Evolutionary conservation across 2,797 vertebrate species (phyloP).

Genomic region (Onychomys leucogaster): DNA sequence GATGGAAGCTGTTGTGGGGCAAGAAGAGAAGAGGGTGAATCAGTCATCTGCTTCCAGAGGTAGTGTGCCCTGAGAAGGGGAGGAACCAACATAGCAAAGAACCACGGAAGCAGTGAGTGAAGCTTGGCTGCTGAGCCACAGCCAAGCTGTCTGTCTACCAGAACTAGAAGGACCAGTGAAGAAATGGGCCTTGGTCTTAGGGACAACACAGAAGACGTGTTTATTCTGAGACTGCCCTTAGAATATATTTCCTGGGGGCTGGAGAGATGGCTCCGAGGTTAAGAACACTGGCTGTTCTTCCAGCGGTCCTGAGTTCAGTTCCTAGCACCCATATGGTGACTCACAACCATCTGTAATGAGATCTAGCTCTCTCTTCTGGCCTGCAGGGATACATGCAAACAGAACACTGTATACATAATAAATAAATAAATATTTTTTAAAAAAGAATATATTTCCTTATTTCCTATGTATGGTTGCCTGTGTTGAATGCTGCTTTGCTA

Average conservation of each 20-base stretch:
- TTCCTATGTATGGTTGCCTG: constrained; percentile 24
- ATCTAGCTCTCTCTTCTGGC: too few species aligned
- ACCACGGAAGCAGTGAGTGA: not conserved
- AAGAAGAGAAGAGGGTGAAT: not conserved
- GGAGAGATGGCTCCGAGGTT: too few species aligned
- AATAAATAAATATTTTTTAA: too few species aligned
- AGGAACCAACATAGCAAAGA: not conserved
- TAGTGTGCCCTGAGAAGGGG: not conserved
- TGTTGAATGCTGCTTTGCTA: constrained; percentile 59
- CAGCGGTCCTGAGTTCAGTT: too few species aligned
- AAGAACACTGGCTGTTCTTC: too few species aligned
- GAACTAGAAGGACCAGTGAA: constrained; percentile 26
- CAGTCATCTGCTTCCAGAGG: not conserved
- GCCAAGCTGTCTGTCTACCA: not conserved
- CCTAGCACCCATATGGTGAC: too few species aligned
- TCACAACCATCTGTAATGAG: too few species aligned
- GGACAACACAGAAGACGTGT: not conserved
- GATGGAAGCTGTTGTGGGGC: not conserved
- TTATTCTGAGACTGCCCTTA: not conserved
- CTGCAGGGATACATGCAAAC: too few species aligned
- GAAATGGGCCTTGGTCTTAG: not conserved
- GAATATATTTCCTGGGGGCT: not conserved
- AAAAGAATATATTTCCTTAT: too few species aligned
- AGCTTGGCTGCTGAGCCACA: not conserved
- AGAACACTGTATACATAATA: too few species aligned